Conservation (phyloP, 2,888 invertebrate species). For the Diadromus collaris region DNA sequence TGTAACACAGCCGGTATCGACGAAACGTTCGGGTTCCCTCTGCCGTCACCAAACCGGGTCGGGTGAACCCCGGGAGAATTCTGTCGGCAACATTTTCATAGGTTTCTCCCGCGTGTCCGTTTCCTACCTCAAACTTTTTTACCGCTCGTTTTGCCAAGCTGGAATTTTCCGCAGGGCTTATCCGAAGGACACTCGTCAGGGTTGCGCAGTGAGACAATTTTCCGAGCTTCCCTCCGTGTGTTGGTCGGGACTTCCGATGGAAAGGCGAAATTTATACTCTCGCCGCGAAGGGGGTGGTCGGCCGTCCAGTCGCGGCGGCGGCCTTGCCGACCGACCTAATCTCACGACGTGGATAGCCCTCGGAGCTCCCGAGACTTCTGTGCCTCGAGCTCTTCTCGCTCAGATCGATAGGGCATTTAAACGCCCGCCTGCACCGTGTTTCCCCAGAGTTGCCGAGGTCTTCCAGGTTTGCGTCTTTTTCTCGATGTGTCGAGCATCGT, state of each 20-base stretch:
- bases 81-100: conserved; percentile 49
- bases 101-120: conserved; percentile 45
- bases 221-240: conserved; percentile 28
- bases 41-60: neutral
- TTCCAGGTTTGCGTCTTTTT: conserved; percentile 32
- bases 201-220: conserved; percentile 53
- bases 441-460: conserved; percentile 32
- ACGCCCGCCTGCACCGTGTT: conserved; percentile 41
- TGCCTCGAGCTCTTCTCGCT: conserved; percentile 22
- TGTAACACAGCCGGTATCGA: conserved; percentile 17
- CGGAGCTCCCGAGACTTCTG: conserved; percentile 31
- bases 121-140: conserved; percentile 43
- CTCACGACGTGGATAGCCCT: conserved; percentile 59
- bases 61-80: conserved; percentile 36
- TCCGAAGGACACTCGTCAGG: conserved; percentile 50
- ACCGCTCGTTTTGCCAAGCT: conserved; percentile 25
- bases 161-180: conserved; percentile 58
- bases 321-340: conserved; percentile 61
- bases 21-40: conserved; percentile 46
- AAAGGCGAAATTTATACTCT: conserved; percentile 75
- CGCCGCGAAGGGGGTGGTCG: conserved; percentile 34
- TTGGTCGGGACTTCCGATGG: neutral
- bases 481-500: conserved; percentile 29
- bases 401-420: conserved; percentile 60
- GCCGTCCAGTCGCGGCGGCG: conserved; percentile 47